Evolutionary conservation across 2,113 vertebrate species (phyloP).

Genomic region (Saimiri boliviensis): DNA sequence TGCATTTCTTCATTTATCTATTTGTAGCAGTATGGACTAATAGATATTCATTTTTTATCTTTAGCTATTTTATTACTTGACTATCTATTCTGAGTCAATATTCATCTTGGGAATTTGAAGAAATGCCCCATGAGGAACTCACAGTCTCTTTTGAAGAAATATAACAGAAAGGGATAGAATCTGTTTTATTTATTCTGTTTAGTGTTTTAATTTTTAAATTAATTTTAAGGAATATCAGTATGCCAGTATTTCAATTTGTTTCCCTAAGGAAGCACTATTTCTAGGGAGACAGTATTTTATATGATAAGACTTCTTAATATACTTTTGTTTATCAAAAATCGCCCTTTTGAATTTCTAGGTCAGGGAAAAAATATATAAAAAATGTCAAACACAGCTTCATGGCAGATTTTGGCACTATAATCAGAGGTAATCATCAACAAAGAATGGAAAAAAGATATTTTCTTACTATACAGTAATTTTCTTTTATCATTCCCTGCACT

Average conservation of each 20-base stretch:
- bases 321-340: background rate
- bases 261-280: background rate
- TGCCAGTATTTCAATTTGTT: background rate
- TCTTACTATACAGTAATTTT: background rate
- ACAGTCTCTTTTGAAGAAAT: background rate
- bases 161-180: background rate
- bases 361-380: background rate
- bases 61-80: background rate
- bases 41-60: background rate
- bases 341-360: no score
- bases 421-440: background rate
- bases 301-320: background rate
- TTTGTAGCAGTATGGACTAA: background rate
- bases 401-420: background rate
- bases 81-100: background rate
- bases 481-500: background rate
- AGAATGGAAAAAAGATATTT: background rate
- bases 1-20: background rate
- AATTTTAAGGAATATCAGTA: background rate
- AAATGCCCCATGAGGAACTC: background rate
- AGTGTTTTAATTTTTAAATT: background rate
- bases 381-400: background rate
- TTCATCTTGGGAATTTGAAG: background rate
- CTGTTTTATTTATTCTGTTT: background rate
- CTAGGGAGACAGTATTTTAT: background rate